These are phyloP conservation scores for Ecliptopera silaceata DNA, from an alignment of 2,888 invertebrate genomes.

Conservation along the genomic window DNA sequence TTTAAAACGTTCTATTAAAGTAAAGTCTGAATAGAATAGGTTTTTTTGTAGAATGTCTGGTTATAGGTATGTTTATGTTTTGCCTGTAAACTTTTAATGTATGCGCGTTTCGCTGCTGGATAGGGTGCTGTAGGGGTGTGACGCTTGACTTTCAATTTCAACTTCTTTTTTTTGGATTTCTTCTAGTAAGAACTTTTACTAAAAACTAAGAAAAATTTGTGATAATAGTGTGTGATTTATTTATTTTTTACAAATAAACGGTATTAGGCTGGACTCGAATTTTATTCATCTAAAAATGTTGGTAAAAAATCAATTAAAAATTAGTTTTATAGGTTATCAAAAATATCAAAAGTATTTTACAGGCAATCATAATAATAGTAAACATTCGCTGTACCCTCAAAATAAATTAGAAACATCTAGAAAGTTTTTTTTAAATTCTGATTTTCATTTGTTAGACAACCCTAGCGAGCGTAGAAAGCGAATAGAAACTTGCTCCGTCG, in stretches of 20 bases:
- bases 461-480: constrained; percentile 32
- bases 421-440: neutral
- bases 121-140: constrained; percentile 40
- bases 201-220: no score
- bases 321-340: no score
- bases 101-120: constrained; percentile 69
- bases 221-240: no score
- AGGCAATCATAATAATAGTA: no score
- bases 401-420: no score
- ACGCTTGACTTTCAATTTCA: constrained; percentile 1
- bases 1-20: constrained; percentile 39
- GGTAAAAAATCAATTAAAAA: no score
- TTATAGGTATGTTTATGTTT: constrained; percentile 63
- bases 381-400: no score
- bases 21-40: constrained; percentile 30
- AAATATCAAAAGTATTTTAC: no score
- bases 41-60: constrained; percentile 45
- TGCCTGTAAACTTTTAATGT: constrained; percentile 77
- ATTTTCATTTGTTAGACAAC: constrained; percentile 3
- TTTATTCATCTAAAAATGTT: no score
- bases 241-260: no score
- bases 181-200: no score
- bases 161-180: neutral
- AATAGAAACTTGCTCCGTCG: constrained; percentile 72
- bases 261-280: no score